Base-by-base conservation (phyloP, 2,797 vertebrate genomes). In the Enteromius viviparus region DNA sequence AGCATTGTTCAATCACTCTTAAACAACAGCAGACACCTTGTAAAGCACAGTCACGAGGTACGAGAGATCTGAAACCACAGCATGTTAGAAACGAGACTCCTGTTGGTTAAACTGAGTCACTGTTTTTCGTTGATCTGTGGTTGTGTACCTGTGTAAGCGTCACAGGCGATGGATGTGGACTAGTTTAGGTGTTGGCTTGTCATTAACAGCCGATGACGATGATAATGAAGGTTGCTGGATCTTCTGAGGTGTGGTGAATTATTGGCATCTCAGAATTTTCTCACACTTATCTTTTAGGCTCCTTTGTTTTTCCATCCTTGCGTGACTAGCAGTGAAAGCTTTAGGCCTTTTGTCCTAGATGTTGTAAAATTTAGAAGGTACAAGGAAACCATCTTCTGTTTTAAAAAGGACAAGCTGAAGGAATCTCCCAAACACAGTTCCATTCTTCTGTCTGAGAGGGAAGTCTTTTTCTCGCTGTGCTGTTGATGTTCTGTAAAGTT, bases 51-150 rank as follows among this genome's bases (percentile, higher is more conserved):
- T 15, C 40, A 60, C 42, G 14, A 8, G 75, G 6, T 8, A 53
- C 15, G 3, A 42, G 11, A 66, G n/a, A 65, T 51, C 5, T 23
- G 42, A 64, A 51, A 26, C 8, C 19, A 26, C 55, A 26, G 45
- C 21, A 11, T 37, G 76, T 66, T 37, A 15, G 62, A 26, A 72
- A 51, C 65, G 66, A 70, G 76, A 49, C 42, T 19, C 40, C 53
- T 72, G 26, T 74, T 65, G 76, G 68, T 19, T 49, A 5, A 75
- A 76, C 71, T 10, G 23, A 76, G 60, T 51, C 77, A 21, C 14
- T 21, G 10, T 23, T 75, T 37, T 37, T 15, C 1, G 1, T 37
- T 37, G 49, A 75, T n/a, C 32, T 3, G 6, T 6, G 51, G 32
- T 34, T 55, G 49, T 55, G 19, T 34, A 23, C 29, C 19, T 75